Conservation (phyloP, 2,888 invertebrate species). For the Andrena bucephala region DNA sequence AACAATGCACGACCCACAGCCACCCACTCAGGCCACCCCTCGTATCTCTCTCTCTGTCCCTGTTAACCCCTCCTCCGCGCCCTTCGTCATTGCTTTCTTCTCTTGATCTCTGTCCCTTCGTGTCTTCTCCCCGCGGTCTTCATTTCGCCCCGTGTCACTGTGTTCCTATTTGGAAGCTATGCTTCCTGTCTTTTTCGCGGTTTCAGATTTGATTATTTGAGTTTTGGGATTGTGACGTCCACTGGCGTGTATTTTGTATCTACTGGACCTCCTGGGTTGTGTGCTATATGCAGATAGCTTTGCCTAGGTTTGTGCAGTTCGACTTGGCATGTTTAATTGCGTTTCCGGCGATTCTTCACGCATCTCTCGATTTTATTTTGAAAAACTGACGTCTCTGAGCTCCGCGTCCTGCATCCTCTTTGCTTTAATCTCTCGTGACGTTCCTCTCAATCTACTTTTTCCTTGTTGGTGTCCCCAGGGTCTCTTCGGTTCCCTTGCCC, state of each 20-base stretch:
- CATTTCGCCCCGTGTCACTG: not conserved
- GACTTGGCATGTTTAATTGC: not conserved
- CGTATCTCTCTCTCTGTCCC: not conserved
- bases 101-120: constrained; percentile 6
- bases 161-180: not conserved
- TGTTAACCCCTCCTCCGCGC: not conserved
- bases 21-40: constrained; percentile 19
- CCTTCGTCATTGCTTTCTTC: not conserved
- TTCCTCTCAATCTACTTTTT: constrained; percentile 3
- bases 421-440: constrained; percentile 4
- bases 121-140: constrained; percentile 12
- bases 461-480: constrained; percentile 24
- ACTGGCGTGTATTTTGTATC: not conserved
- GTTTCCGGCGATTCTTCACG: not conserved
- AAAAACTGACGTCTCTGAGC: not conserved
- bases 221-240: not conserved
- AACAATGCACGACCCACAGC: constrained; percentile 71
- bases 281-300: not conserved
- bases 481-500: constrained; percentile 2
- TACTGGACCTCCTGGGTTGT: not conserved
- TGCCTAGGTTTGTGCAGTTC: not conserved
- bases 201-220: not conserved
- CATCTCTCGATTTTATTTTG: constrained; percentile 16
- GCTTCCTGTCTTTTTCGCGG: not conserved
- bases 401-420: not conserved